Base-by-base conservation (phyloP, 2,797 vertebrate genomes). In the Sphenodon punctatus region DNA sequence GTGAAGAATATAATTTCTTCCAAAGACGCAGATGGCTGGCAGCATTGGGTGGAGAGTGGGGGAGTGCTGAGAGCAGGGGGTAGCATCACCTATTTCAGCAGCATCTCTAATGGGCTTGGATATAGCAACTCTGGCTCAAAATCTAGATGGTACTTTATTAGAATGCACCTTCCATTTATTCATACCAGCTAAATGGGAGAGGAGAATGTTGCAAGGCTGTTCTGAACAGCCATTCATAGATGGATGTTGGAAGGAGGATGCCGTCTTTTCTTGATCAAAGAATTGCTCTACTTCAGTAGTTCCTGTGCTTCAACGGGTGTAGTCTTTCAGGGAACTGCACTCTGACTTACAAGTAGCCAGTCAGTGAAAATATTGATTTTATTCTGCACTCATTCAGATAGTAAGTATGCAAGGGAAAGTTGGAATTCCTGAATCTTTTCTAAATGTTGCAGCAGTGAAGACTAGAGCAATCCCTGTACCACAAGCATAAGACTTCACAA, bases 21-120 rank as follows among this genome's bases (percentile, higher is more conserved):
- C 30, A 16, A 75, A 23, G 45, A 27, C 0, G 0, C 3, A 2
- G 20, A 1, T 20, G 39, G 14, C 4, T 3, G 53, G 53, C 30
- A 17, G 27, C n/a, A n/a, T n/a, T n/a, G n/a, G n/a, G n/a, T n/a
- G n/a, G n/a, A n/a, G n/a, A n/a, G n/a, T n/a, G n/a, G n/a, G n/a
- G n/a, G n/a, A n/a, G n/a, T n/a, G n/a, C n/a, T n/a, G n/a, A n/a
- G n/a, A n/a, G n/a, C n/a, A n/a, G n/a, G n/a, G n/a, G n/a, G n/a
- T n/a, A n/a, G n/a, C n/a, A n/a, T n/a, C n/a, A n/a, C n/a, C 27
- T 14, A 4, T 70, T 19, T 23, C 12, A 43, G n/a, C 4, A 0
- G 6, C 7, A 1, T 19, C 34, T 72, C 76, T n/a, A n/a, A 59
- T 2, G 51, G 3, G 39, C 30, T 77, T 63, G 14, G 23, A 0